phyloP scores from a whole-genome alignment of 2,797 vertebrate species.

The Chrysocyon brachyurus region DNA sequence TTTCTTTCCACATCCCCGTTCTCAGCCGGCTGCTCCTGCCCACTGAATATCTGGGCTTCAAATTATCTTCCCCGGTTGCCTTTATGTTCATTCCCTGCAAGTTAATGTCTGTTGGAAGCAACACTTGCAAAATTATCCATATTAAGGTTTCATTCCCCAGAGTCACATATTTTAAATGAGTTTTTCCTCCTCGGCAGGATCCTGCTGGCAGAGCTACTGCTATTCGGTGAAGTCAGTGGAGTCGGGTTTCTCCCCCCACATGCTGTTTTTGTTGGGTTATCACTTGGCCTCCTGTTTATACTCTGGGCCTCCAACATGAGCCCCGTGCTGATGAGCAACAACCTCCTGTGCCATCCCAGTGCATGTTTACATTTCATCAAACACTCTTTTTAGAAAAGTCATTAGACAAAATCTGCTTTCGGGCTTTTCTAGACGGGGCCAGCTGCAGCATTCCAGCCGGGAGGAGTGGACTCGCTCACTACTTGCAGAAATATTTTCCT shows the following conservation, averaged over 20 bases:
- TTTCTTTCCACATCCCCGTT: constrained; percentile 32
- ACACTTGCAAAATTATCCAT: constrained; percentile 69
- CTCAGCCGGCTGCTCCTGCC: constrained; percentile 29
- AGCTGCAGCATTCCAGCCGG: constrained; percentile 57
- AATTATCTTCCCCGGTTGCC: not conserved
- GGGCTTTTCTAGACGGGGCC: constrained; percentile 25
- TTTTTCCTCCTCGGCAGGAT: constrained; percentile 75
- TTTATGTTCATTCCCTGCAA: constrained; percentile 48
- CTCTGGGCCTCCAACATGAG: constrained; percentile 38
- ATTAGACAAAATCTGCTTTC: constrained; percentile 60
- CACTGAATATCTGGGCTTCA: constrained; percentile 62
- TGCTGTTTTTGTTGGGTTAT: constrained; percentile 76
- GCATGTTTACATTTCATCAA: constrained; percentile 66
- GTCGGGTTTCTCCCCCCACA: constrained; percentile 70
- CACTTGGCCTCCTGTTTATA: constrained; percentile 66
- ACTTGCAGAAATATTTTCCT: constrained; percentile 64
- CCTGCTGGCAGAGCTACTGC: constrained; percentile 63
- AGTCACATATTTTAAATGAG: constrained; percentile 78
- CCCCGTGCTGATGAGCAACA: constrained; percentile 49
- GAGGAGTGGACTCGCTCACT: constrained; percentile 56
- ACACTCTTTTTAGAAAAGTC: constrained; percentile 71
- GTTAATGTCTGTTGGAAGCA: constrained; percentile 69
- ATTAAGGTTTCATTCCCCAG: constrained; percentile 75
- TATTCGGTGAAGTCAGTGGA: constrained; percentile 52
- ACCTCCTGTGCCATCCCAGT: not conserved